A percentile compares a stretch with the other conserved stretches of the same genome.
phyloP scores from a whole-genome alignment of 2,797 vertebrate genomes.

The Leptoclinus maculatus region DNA sequence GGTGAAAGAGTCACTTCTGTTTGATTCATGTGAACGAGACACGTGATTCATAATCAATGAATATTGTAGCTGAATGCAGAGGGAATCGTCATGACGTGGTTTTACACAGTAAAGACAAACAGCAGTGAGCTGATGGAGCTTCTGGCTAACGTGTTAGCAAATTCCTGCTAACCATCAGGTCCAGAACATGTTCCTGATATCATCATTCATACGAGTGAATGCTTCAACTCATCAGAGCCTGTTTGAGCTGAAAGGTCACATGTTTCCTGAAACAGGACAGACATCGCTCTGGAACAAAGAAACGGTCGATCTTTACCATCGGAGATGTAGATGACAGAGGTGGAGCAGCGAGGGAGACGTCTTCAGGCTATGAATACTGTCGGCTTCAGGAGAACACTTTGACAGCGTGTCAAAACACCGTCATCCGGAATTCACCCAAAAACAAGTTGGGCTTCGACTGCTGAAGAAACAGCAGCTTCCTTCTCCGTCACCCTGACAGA shows the following conservation, averaged over 20 bases:
- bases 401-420: slow-evolving; percentile 48
- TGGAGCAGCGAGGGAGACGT: neutral
- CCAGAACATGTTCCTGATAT: too few species aligned
- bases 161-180: too few species aligned
- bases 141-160: too few species aligned
- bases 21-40: too few species aligned
- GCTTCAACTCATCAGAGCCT: neutral
- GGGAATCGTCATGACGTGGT: too few species aligned
- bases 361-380: slow-evolving; percentile 35
- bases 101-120: too few species aligned
- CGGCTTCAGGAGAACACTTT: neutral
- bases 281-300: neutral
- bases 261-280: neutral
- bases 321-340: neutral
- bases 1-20: too few species aligned
- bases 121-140: too few species aligned
- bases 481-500: slow-evolving; percentile 20
- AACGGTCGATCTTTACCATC: neutral
- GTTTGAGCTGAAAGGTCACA: too few species aligned
- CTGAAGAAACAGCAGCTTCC: slow-evolving; percentile 15
- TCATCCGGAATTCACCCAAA: slow-evolving; percentile 13
- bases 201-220: too few species aligned
- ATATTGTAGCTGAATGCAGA: too few species aligned
- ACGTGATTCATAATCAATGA: too few species aligned
- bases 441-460: slow-evolving; percentile 11